Conservation (phyloP, 2,797 vertebrate genomes). For the Melanotaenia trifasciata region DNA sequence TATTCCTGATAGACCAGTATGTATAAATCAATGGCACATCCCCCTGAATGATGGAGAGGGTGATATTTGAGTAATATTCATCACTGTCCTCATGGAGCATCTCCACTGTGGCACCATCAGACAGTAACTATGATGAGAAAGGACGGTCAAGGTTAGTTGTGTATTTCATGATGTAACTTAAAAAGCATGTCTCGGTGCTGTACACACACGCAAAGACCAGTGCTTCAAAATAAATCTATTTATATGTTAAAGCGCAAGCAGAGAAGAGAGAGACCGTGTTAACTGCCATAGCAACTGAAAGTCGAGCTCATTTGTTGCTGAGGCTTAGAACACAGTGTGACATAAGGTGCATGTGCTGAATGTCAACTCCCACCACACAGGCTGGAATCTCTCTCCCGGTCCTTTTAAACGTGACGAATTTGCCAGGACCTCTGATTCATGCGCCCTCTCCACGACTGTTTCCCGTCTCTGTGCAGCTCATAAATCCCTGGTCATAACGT, state of each 20-base stretch:
- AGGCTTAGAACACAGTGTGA: constrained; percentile 48
- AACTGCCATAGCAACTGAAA: constrained; percentile 33
- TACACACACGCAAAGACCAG: constrained; percentile 2
- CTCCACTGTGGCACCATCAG: constrained; percentile 52
- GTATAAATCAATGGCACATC: constrained; percentile 75
- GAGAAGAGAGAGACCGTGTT: constrained; percentile 17
- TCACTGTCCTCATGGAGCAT: constrained; percentile 65
- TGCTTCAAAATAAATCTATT: constrained; percentile 29
- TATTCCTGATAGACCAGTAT: constrained; percentile 63
- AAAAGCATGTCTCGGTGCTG: background rate
- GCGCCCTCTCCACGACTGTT: constrained; percentile 51
- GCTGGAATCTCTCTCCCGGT: constrained; percentile 45
- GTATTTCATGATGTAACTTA: constrained; percentile 25
- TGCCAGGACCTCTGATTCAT: constrained; percentile 72
- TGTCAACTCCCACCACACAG: constrained; percentile 54
- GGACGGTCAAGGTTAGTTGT: constrained; percentile 68
- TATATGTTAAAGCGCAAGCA: constrained; percentile 14
- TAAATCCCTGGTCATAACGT: constrained; percentile 71
- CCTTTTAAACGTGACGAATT: constrained; percentile 73
- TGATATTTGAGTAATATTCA: constrained; percentile 68
- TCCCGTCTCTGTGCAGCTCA: constrained; percentile 66
- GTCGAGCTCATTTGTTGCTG: constrained; percentile 21
- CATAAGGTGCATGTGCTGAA: constrained; percentile 65
- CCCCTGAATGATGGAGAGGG: constrained; percentile 67
- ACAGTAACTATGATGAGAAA: constrained; percentile 55